These are phyloP conservation scores for Listronotus oregonensis DNA, from an alignment of 1,140 invertebrate genomes.

Conservation along the genomic window DNA sequence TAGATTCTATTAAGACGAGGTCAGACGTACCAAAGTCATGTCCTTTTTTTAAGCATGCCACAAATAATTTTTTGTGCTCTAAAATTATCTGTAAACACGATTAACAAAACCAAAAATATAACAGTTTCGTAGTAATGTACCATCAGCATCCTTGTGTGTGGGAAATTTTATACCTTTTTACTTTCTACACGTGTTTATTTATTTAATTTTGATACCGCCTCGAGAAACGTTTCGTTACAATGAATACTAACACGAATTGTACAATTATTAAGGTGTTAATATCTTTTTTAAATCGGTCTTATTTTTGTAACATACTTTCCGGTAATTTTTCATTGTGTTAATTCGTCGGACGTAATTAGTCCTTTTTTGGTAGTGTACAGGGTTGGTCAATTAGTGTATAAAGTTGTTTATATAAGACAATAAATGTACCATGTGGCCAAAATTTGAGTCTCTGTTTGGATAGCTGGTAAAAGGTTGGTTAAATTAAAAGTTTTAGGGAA, in stretches of 20 bases:
- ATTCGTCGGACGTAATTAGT: slow-evolving; percentile 2
- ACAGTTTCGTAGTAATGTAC: too few species aligned
- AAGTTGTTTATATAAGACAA: not conserved
- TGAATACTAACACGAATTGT: slow-evolving; percentile 22
- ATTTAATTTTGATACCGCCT: slow-evolving; percentile 10
- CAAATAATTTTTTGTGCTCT: too few species aligned
- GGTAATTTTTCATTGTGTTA: not conserved
- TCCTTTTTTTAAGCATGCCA: too few species aligned
- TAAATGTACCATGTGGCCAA: too few species aligned
- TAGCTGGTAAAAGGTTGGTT: too few species aligned
- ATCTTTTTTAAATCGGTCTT: slow-evolving; percentile 18
- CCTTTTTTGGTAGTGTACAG: slow-evolving; percentile 1
- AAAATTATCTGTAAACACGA: too few species aligned
- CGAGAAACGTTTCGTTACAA: slow-evolving; percentile 15
- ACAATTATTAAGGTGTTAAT: slow-evolving; percentile 23
- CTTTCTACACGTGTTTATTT: slow-evolving; percentile 32
- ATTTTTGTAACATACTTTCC: slow-evolving; percentile 32
- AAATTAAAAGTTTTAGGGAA: too few species aligned
- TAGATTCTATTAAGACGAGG: too few species aligned
- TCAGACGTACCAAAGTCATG: too few species aligned
- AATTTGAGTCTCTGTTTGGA: too few species aligned
- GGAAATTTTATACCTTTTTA: slow-evolving; percentile 27
- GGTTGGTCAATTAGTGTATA: not conserved
- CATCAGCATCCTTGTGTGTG: slow-evolving; percentile 8
- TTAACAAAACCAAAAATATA: too few species aligned